Evolutionary conservation across 2,888 invertebrate species (phyloP), one percentile per base, ranked within the genome.

Genomic region (Ditula angustiorana): DNA sequence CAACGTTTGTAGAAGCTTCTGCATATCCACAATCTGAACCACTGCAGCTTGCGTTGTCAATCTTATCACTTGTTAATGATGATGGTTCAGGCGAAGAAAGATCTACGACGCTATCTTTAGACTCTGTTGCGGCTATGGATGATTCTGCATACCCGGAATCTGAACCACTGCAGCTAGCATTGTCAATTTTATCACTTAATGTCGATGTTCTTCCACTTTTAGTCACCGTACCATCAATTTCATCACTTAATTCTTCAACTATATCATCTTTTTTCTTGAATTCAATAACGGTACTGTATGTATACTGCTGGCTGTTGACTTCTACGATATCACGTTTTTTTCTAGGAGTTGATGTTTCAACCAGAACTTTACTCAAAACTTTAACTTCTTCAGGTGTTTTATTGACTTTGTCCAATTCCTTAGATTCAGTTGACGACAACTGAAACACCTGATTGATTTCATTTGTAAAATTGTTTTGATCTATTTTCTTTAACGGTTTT

Each of bases 121-220:
- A 69, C 84, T 81, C 70, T 74, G 79, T 69, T 26, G 76, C 74
- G 7, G 74, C 73, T 28, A 67, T 68, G 35, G 78, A 80, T 11
- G 84, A 86, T 28, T 80, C 87, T 33, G 81, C 80, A 56, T 84
- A 85, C n/a, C 83, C 85, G 35, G 86, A 87, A 74, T 87, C 86
- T 41, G 88, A 86, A 26, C 75, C 80, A 70, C 80, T 83, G 37
- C 77, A 82, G 72, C 84, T 86, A 2, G 70, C 70, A 69, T 77
- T 76, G 62, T 85, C 82, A 21, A 70, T 68, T 75, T 76, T 82
- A 53, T 82, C 83, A 23, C 56, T 65, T 26, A 68, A 44, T 23
- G 61, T 16, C 26, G 61, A 53, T 28, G 28, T 35, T 2, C 65
- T 66, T 26, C 56, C 61, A 61, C 59, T 67, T 28, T 62, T 64